These are phyloP conservation scores for Sinocyclocheilus maitianheensis DNA, from an alignment of 2,113 vertebrate species.

Conservation along the genomic window DNA sequence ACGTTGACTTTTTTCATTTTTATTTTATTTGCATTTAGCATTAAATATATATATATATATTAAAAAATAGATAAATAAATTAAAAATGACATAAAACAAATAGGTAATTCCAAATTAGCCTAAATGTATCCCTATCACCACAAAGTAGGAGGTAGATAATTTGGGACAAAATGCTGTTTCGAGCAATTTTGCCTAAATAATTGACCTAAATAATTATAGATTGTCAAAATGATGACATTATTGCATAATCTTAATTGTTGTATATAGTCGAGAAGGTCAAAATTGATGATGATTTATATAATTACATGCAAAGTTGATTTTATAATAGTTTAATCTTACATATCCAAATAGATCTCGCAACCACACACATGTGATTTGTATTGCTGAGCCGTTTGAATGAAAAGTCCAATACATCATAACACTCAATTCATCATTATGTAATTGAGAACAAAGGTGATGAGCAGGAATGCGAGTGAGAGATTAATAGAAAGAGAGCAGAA, in stretches of 20 bases:
- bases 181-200: background rate
- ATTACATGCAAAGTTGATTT: background rate
- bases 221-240: background rate
- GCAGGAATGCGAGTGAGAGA: background rate
- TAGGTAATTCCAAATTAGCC: too few species aligned
- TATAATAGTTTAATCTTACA: slow-evolving; percentile 4
- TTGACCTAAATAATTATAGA: background rate
- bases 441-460: background rate
- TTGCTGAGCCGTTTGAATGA: background rate
- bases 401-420: background rate
- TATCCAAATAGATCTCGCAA: background rate
- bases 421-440: background rate
- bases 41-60: background rate
- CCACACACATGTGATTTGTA: background rate
- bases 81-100: too few species aligned
- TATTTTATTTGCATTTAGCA: background rate
- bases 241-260: background rate
- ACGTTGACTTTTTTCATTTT: background rate
- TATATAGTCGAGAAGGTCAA: background rate
- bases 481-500: background rate
- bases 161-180: background rate
- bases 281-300: background rate
- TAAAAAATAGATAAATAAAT: background rate
- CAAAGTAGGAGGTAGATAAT: too few species aligned
- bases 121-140: too few species aligned